Evolutionary conservation across 1,140 invertebrate species (phyloP).

Genomic region (Octopus bimaculoides): DNA sequence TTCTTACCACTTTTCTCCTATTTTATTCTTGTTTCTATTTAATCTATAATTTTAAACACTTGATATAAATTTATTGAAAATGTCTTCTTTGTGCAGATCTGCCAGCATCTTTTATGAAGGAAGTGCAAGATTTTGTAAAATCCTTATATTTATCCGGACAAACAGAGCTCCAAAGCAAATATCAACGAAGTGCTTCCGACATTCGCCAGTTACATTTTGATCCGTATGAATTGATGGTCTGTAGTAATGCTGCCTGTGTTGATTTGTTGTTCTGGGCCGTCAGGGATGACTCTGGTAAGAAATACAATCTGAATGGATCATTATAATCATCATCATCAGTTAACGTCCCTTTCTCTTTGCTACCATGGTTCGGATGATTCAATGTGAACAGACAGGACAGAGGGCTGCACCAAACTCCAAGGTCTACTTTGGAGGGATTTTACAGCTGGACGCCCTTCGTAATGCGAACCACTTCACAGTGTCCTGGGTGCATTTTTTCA

Average conservation of each 20-base stretch:
- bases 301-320: too few relatives aligned
- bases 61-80: too few relatives aligned
- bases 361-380: not conserved
- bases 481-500: too few relatives aligned
- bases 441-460: too few relatives aligned
- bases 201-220: slow-evolving; percentile 63
- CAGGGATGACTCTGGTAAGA: slow-evolving; percentile 88
- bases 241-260: slow-evolving; percentile 95
- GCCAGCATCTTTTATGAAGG: slow-evolving; percentile 84
- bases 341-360: not conserved
- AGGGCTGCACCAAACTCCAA: too few relatives aligned
- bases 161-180: slow-evolving; percentile 69
- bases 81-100: slow-evolving; percentile 64
- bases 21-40: too few relatives aligned
- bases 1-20: too few relatives aligned
- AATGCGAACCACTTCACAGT: too few relatives aligned
- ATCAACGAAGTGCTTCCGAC: slow-evolving; percentile 27
- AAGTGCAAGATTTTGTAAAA: slow-evolving; percentile 89
- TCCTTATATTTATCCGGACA: slow-evolving; percentile 87
- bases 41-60: too few relatives aligned
- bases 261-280: slow-evolving; percentile 97
- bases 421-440: too few relatives aligned
- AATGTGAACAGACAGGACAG: too few relatives aligned
- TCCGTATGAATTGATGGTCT: slow-evolving; percentile 89
- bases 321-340: not conserved